These are phyloP conservation scores for Agrochola circellaris DNA, from an alignment of 2,888 invertebrate species.

Conservation along the genomic window DNA sequence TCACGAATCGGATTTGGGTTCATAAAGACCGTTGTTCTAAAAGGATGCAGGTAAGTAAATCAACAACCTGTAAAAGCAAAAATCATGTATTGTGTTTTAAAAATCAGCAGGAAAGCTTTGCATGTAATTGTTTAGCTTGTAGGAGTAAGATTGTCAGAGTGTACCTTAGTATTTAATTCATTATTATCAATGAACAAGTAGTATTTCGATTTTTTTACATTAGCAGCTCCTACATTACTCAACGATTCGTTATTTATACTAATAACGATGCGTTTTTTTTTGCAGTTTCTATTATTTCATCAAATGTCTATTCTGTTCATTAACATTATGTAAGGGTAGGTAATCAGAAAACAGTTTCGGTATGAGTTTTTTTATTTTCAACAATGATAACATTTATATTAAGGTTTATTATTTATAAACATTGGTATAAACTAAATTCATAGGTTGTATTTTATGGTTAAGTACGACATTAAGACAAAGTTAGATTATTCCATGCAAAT, in stretches of 20 bases:
- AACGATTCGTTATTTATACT: too few species aligned
- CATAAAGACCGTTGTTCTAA: background rate
- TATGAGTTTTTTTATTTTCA: constrained; percentile 80
- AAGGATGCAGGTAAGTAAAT: constrained; percentile 11
- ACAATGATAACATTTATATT: constrained; percentile 80
- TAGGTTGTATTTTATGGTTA: constrained; percentile 48
- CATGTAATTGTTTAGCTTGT: background rate
- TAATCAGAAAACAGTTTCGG: constrained; percentile 62
- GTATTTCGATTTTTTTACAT: background rate
- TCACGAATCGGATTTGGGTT: background rate
- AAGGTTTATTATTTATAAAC: constrained; percentile 67
- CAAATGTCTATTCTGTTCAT: background rate
- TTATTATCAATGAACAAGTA: background rate
- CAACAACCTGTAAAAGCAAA: background rate
- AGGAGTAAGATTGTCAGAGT: constrained; percentile 11
- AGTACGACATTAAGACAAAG: constrained; percentile 56
- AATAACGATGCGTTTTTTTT: background rate
- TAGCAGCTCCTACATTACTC: background rate
- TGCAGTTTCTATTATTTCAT: constrained; percentile 36
- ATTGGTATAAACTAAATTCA: constrained; percentile 68
- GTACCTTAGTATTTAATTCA: constrained; percentile 4
- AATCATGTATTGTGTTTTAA: background rate
- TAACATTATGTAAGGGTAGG: constrained; percentile 31
- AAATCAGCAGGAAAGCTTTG: constrained; percentile 39
- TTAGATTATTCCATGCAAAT: constrained; percentile 47